phyloP scores from a whole-genome alignment of 2,797 vertebrate species.

The Orestias chungarensis region DNA sequence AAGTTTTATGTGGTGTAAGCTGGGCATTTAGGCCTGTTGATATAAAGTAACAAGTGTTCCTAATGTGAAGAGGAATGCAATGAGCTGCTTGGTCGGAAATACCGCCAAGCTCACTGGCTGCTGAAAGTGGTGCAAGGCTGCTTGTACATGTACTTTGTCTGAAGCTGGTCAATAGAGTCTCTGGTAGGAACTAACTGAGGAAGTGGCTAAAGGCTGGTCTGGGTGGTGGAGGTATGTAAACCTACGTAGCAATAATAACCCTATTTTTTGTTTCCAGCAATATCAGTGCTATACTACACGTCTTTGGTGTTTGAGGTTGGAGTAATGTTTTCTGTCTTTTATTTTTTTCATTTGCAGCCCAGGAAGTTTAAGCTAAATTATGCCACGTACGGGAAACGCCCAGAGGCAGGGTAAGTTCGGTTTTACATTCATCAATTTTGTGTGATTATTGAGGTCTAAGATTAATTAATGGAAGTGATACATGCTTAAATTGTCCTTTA shows the following conservation, averaged over 20 bases:
- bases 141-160: slow-evolving; percentile 82
- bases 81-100: slow-evolving; percentile 51
- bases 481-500: not conserved
- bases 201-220: slow-evolving; percentile 83
- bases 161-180: slow-evolving; percentile 84
- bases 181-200: slow-evolving; percentile 84
- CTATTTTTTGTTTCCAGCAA: slow-evolving; percentile 72
- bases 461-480: not conserved
- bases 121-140: slow-evolving; percentile 75
- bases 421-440: slow-evolving; percentile 1
- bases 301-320: slow-evolving; percentile 30
- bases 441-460: not conserved
- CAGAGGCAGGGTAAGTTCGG: slow-evolving; percentile 80
- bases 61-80: slow-evolving; percentile 20
- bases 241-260: slow-evolving; percentile 74
- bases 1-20: not conserved
- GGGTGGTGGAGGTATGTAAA: slow-evolving; percentile 83
- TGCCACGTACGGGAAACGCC: slow-evolving; percentile 84
- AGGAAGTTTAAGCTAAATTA: slow-evolving; percentile 88
- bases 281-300: slow-evolving; percentile 77
- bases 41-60: slow-evolving; percentile 4
- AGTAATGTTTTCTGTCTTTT: slow-evolving; percentile 57
- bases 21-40: slow-evolving; percentile 5
- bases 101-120: slow-evolving; percentile 66
- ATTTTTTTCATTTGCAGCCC: slow-evolving; percentile 67